Evolutionary conservation across 2,888 invertebrate species (phyloP).

Genomic region (Allygus modestus): DNA sequence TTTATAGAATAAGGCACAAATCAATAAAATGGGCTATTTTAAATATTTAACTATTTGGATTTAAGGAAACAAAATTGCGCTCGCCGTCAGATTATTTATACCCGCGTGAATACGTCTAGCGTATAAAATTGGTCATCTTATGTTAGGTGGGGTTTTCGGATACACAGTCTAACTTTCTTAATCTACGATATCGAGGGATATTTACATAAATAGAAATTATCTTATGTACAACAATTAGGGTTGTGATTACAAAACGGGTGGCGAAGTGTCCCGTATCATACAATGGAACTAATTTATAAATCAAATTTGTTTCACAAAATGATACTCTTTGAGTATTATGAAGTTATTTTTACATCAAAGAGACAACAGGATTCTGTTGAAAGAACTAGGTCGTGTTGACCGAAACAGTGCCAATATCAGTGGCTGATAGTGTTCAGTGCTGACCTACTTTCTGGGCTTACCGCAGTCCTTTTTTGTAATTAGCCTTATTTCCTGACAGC

Average conservation of each 20-base stretch:
- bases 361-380: no score
- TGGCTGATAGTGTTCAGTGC: neutral
- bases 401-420: neutral
- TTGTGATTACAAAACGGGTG: neutral
- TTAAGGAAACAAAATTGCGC: neutral
- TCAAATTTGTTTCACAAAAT: no score
- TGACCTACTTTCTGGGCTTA: neutral
- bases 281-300: neutral
- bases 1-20: conserved; percentile 44
- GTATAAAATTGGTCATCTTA: conserved; percentile 40
- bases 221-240: neutral
- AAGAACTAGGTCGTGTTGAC: neutral
- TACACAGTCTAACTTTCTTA: conserved; percentile 38
- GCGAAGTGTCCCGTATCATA: conserved; percentile 5
- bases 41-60: conserved; percentile 2
- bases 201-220: conserved; percentile 43
- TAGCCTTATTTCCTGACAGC: no score
- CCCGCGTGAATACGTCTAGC: conserved; percentile 33
- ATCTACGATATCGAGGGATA: conserved; percentile 10
- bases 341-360: no score
- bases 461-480: no score
- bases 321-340: no score
- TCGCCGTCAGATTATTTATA: neutral
- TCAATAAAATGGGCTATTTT: conserved; percentile 34
- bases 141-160: conserved; percentile 50